Evolutionary conservation across 2,888 invertebrate species (phyloP).

Genomic region (Melitaea athalia): DNA sequence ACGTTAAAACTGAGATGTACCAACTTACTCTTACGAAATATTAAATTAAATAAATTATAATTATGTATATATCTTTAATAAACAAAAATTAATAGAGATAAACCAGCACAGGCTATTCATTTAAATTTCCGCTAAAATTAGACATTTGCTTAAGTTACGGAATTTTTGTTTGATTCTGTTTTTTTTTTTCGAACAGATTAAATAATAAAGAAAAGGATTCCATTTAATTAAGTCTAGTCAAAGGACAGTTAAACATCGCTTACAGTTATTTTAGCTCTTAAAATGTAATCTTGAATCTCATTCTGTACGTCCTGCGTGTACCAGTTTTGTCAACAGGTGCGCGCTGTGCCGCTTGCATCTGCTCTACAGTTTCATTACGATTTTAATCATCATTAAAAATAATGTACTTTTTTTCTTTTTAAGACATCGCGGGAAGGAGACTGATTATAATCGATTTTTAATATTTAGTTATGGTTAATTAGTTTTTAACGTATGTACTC

Average conservation of each 20-base stretch:
- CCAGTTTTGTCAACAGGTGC: conserved; percentile 8
- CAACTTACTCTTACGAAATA: too few species aligned
- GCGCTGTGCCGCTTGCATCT: neutral
- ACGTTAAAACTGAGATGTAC: too few species aligned
- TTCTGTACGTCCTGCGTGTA: conserved; percentile 1
- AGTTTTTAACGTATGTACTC: too few species aligned
- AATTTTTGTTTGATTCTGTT: too few species aligned
- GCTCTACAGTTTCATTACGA: neutral
- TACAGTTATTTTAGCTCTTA: neutral
- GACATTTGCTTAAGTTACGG: too few species aligned
- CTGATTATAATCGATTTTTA: too few species aligned
- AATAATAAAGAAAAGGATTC: neutral
- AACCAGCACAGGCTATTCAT: too few species aligned
- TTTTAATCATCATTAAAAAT: conserved; percentile 5
- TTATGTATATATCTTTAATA: too few species aligned
- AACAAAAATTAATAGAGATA: too few species aligned
- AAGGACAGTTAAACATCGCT: neutral
- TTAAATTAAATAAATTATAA: too few species aligned
- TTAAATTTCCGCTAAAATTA: too few species aligned
- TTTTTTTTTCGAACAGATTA: neutral
- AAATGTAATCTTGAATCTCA: conserved; percentile 1
- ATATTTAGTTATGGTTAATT: too few species aligned
- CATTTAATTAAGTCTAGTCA: neutral
- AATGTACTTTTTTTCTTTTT: neutral
- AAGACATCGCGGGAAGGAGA: neutral